Evolutionary conservation across 2,888 invertebrate species (phyloP), one percentile per base, ranked within the genome.

Genomic region (Crocallis elinguaria): DNA sequence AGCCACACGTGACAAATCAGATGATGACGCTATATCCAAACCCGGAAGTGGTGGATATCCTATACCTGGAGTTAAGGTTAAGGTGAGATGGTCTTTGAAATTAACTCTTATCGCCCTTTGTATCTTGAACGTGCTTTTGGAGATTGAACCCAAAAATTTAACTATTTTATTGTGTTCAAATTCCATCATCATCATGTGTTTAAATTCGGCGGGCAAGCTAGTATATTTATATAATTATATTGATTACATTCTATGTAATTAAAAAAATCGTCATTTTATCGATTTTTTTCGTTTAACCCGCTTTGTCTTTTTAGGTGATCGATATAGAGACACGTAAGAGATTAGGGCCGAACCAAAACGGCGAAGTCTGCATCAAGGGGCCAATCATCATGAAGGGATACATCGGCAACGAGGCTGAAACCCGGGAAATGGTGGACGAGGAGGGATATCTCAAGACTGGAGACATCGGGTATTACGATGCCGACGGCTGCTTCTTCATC

Each of bases 291-390:
- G n/a, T n/a, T n/a, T n/a, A n/a, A n/a, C n/a, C n/a, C n/a, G n/a
- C n/a, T n/a, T n/a, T n/a, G n/a, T n/a, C 8, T 23, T 71, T 67
- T 4, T 60, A 89, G 88, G 83, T 92, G 5, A 79, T 94, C 8
- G 79, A 84, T 30, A 49, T 80, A 55, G 73, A 79, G 2, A 76
- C 75, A 4, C 67, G 79, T 4, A 61, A 75, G 53, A 75, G 45
- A 19, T 53, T 84, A 8, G 84, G 81, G 0, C 72, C 79, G 0
- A 67, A 77, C 38, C 62, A 78, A 55, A 73, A 72, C 14, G 85
- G 85, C 2, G 85, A 84, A 55, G 76, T 85, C 9, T 82, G 85
- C 58, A 30, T 85, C 23, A 84, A 83, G 49, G 85, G 85, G 0
- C 83, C 85, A 0, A 62, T 74, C 4, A 64, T 82, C 4, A 84